Evolutionary conservation across 2,113 vertebrate genomes (phyloP).

Genomic region (Lynx canadensis): DNA sequence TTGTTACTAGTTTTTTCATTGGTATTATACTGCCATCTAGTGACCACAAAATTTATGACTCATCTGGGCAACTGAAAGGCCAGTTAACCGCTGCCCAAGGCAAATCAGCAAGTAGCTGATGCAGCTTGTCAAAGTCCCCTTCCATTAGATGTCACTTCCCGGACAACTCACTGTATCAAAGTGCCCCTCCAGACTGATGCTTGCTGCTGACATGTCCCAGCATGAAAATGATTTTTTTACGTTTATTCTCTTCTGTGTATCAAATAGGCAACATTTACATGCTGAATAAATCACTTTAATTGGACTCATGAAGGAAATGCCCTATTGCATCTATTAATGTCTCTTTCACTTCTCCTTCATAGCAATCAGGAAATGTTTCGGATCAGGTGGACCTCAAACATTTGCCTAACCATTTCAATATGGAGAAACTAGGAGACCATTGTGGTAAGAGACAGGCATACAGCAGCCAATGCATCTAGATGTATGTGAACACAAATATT

Average conservation of each 20-base stretch:
- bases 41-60: slow-evolving; percentile 1
- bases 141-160: not conserved
- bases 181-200: not conserved
- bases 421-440: not conserved
- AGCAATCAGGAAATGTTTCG: not conserved
- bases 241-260: not conserved
- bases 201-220: not conserved
- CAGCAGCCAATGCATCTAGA: not conserved
- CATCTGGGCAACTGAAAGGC: not conserved
- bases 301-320: not conserved
- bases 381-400: not conserved
- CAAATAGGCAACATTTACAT: not conserved
- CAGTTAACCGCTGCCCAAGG: not conserved
- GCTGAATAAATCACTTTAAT: not conserved
- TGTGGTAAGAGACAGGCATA: not conserved
- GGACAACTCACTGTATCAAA: not conserved
- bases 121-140: not conserved
- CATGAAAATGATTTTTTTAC: not conserved
- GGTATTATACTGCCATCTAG: slow-evolving; percentile 83
- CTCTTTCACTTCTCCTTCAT: not conserved
- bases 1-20: slow-evolving; percentile 10
- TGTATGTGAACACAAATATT: not conserved
- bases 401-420: not conserved
- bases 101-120: not conserved
- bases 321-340: not conserved